Evolutionary conservation across 2,888 invertebrate genomes (phyloP), one percentile per base, ranked within the genome.

Genomic region (Polymixis lichenea): DNA sequence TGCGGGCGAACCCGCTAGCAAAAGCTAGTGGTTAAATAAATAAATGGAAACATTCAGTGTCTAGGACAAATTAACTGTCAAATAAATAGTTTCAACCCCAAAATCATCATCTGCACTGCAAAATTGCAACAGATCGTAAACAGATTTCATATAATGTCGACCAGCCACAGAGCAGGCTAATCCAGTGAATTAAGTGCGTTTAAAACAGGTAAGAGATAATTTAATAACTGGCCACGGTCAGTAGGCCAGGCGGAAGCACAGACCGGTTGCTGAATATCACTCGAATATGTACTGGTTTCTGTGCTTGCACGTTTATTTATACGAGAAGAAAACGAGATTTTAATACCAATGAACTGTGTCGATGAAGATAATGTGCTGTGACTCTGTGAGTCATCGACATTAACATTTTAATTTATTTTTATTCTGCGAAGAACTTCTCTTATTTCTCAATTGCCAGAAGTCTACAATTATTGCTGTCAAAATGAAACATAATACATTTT

Each of bases 241-340:
- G 83, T 90, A 76, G 90, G 88, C 58, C 91, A 90, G 69, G 66
- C 89, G 90, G 90, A 89, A 90, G 83, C 73, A n/a, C 32, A 32
- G 75, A 86, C 88, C 85, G 82, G 86, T 86, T 75, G 43, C 72
- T 80, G 56, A 70, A 76, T 84, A 82, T 80, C 74, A 79, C 66
- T 65, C 56, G 78, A 56, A 69, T 32, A 38, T 38, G 38, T 38
- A 69, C 86, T 67, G 72, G 76, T 86, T 64, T 71, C 62, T 46
- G 22, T 56, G 25, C 56, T 70, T 75, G 55, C 58, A 69, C 19
- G 71, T 75, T 84, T 79, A 78, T 83, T 75, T 77, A 80, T 60
- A 78, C 60, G 73, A n/a, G 74, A 72, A n/a, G 74, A 72, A 80
- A 75, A 82, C 72, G 19, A 71, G 75, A 75, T 75, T 78, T 72